These are phyloP conservation scores for Brachyhypopomus gauderio DNA, from an alignment of 2,113 vertebrate species.

Conservation along the genomic window DNA sequence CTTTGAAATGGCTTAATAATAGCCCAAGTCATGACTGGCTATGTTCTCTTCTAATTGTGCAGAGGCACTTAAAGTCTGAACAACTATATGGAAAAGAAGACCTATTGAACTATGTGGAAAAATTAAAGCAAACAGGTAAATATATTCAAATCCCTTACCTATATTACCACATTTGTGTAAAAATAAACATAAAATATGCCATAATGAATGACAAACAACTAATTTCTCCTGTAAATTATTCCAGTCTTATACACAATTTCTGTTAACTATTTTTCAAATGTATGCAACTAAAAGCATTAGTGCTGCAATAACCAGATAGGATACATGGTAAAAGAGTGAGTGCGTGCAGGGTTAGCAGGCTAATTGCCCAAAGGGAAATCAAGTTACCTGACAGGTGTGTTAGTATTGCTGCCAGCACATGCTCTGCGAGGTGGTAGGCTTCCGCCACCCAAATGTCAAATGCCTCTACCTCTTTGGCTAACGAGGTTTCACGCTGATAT, in stretches of 20 bases:
- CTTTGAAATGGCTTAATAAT: no score
- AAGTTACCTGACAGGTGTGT: conserved; percentile 84
- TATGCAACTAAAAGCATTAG: conserved; percentile 15
- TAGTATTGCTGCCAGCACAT: conserved; percentile 81
- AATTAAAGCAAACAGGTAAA: no score
- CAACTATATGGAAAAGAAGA: no score
- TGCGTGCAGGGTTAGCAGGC: conserved; percentile 68
- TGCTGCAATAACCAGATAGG: conserved; percentile 5
- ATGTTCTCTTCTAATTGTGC: no score
- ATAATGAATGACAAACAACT: no score
- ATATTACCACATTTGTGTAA: no score
- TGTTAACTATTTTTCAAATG: background rate
- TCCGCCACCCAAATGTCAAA: conserved; percentile 77
- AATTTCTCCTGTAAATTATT: background rate
- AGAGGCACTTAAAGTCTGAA: no score
- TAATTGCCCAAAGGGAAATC: conserved; percentile 62
- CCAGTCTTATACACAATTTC: background rate
- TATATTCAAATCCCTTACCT: no score
- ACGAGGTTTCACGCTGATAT: conserved; percentile 52
- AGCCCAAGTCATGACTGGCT: no score
- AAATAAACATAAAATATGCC: no score
- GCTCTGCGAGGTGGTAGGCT: conserved; percentile 79
- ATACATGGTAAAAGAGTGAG: conserved; percentile 28
- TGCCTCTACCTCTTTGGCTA: conserved; percentile 74
- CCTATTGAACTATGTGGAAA: no score